Conservation (phyloP, 1,140 invertebrate species). For the Ceratoteleas bidentatus region DNA sequence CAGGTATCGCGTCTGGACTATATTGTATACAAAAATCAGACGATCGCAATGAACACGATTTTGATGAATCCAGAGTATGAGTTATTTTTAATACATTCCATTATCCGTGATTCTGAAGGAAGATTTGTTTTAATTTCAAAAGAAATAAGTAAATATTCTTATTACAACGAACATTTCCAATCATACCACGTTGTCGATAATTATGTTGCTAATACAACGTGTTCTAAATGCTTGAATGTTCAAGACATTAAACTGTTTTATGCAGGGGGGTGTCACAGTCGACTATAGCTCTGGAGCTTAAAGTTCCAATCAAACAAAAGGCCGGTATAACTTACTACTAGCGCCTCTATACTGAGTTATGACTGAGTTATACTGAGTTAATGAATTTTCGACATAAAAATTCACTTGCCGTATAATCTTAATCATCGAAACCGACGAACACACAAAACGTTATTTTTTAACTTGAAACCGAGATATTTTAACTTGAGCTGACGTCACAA, state of each 20-base stretch:
- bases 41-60: neutral
- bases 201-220: conserved; percentile 5
- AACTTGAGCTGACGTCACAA: too few species aligned
- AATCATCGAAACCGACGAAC: too few species aligned
- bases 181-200: conserved; percentile 3
- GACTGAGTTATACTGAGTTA: too few species aligned
- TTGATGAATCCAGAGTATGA: conserved; percentile 38
- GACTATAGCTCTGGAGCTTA: too few species aligned
- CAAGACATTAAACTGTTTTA: conserved; percentile 14
- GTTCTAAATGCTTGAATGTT: conserved; percentile 14
- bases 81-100: conserved; percentile 19
- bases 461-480: too few species aligned
- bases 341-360: too few species aligned
- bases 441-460: too few species aligned
- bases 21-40: conserved; percentile 22
- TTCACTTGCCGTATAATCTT: too few species aligned
- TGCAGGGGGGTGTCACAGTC: too few species aligned
- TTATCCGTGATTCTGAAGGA: neutral
- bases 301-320: too few species aligned
- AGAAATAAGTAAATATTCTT: conserved; percentile 28
- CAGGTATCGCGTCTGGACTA: neutral
- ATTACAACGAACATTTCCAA: conserved; percentile 32
- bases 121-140: conserved; percentile 6
- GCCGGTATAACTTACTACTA: too few species aligned
- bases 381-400: too few species aligned